Evolutionary conservation across 2,888 invertebrate genomes (phyloP).

Genomic region (Parasteatoda lunata): DNA sequence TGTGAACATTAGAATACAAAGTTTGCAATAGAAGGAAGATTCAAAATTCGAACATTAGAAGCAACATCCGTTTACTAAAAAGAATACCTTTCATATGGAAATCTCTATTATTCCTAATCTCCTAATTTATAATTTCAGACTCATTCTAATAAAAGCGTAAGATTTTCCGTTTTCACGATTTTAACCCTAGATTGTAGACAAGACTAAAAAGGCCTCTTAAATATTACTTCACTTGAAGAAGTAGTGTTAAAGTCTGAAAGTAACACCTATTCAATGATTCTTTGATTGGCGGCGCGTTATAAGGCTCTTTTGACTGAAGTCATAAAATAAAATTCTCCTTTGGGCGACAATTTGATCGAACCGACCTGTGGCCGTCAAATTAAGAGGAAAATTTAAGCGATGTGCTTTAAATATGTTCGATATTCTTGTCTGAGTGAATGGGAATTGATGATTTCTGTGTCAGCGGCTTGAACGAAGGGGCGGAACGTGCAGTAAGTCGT

Average conservation of each 20-base stretch:
- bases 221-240: constrained; percentile 23
- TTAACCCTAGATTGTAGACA: neutral
- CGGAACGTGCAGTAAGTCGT: constrained; percentile 11
- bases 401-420: constrained; percentile 32
- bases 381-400: neutral
- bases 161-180: neutral
- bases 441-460: constrained; percentile 54
- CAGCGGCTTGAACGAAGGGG: constrained; percentile 46
- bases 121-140: no score
- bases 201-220: constrained; percentile 36
- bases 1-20: no score
- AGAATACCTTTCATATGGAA: no score
- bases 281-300: constrained; percentile 30
- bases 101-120: no score
- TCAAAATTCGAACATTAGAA: no score
- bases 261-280: constrained; percentile 41
- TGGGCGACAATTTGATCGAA: constrained; percentile 59
- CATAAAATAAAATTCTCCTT: constrained; percentile 28
- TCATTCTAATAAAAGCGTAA: no score
- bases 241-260: constrained; percentile 25
- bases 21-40: no score
- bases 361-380: neutral
- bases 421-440: constrained; percentile 8
- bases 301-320: neutral
- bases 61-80: no score